Base-by-base conservation (phyloP, 1,140 invertebrate species). In the Cryptotermes secundus region DNA sequence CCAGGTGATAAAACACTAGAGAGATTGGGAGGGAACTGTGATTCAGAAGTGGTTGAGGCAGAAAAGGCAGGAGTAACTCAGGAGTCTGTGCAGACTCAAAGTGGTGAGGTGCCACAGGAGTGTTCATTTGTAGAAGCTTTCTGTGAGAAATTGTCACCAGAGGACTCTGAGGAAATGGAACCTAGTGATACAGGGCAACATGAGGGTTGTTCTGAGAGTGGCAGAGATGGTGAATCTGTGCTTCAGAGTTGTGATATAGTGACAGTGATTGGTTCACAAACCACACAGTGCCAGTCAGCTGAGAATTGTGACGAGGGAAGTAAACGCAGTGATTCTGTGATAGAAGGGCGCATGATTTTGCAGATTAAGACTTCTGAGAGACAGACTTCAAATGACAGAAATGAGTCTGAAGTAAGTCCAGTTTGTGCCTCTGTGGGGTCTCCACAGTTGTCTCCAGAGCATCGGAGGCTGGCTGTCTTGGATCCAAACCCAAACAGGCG, bases 401-500 rank as follows among this genome's bases (percentile, higher is more conserved):
- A 31, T 72, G 59, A 72, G 7, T 72, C 9, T 10, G n/a, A n/a
- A 12, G 59, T 31, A 6, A 72, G 59, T 72, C 59, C 12, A 3
- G 26, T 72, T 26, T 72, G 59, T 72, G 26, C 59, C 65, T 12
- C 80, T 31, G 31, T 26, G 12, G 81, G 53, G 31, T 49, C 42
- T 45, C 42, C 81, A 82, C 36, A 34, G 38, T 45, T n/a, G 36
- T 82, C 81, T n/a, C 81, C 81, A n/a, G 81, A 82, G 31, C 81
- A 82, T 45, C 81, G 81, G 24, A 82, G 38, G 14, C 10, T 34
- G 49, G 24, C 31, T 22, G 34, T 31, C 36, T 80, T 38, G 38
- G 65, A 72, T 45, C 35, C 72, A 36, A 84, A 42, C 31, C 19
- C 42, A 34, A 84, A 79, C 49, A 88, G 90, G 24, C 87, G 90